Conservation (phyloP, 2,888 invertebrate species). For the Ectobius pallidus region DNA sequence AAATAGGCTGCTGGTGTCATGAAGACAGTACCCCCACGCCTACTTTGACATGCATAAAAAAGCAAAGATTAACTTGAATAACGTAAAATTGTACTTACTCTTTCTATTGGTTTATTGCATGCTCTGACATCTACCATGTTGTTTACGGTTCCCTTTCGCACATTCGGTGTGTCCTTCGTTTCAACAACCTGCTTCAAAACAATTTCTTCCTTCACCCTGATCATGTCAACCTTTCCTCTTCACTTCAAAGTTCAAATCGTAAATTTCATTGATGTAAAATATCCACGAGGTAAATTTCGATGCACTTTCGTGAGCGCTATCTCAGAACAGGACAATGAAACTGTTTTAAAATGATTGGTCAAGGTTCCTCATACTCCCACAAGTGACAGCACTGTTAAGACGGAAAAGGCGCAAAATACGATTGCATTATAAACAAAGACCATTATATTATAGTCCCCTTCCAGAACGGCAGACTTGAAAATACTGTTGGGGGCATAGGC, state of each 20-base stretch:
- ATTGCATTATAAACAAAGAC: too few relatives aligned
- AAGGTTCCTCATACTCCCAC: too few relatives aligned
- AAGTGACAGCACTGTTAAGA: too few relatives aligned
- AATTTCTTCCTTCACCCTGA: neutral
- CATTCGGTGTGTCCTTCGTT: neutral
- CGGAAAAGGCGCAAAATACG: too few relatives aligned
- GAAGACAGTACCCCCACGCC: neutral
- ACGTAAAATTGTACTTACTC: constrained; percentile 58
- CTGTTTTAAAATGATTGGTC: too few relatives aligned
- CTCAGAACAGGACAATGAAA: neutral
- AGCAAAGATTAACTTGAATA: neutral
- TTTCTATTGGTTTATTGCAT: constrained; percentile 69
- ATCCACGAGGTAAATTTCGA: too few relatives aligned
- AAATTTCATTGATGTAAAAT: neutral
- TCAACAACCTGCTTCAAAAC: neutral
- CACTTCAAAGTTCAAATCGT: neutral
- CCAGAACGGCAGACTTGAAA: too few relatives aligned
- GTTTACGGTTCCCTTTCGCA: constrained; percentile 29
- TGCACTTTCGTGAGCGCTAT: too few relatives aligned
- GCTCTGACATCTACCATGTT: constrained; percentile 63
- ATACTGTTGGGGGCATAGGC: too few relatives aligned
- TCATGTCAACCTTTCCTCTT: neutral
- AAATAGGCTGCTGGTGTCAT: neutral
- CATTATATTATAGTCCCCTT: too few relatives aligned
- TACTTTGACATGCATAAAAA: neutral